These are phyloP conservation scores for Gorsachius magnificus DNA, from an alignment of 2,797 vertebrate species.

Conservation along the genomic window DNA sequence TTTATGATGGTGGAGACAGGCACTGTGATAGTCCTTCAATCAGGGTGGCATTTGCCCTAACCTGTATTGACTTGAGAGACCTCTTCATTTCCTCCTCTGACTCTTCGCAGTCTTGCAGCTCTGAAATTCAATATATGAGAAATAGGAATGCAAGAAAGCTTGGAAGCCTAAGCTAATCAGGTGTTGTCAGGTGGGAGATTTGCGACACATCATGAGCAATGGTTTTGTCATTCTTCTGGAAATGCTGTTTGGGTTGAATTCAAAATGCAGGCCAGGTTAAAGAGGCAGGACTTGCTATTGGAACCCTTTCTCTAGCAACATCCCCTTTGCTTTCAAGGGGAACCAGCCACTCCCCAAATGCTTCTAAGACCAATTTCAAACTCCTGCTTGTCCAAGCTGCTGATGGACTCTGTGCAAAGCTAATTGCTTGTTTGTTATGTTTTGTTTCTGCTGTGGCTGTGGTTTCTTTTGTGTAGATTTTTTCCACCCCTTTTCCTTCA, in stretches of 20 bases:
- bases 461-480: neutral
- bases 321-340: neutral
- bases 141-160: neutral
- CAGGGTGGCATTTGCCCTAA: slow-evolving; percentile 15
- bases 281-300: neutral
- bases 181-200: neutral
- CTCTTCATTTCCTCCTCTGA: slow-evolving; percentile 38
- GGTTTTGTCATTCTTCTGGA: neutral
- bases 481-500: neutral
- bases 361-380: neutral
- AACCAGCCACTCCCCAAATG: neutral
- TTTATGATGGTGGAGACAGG: neutral
- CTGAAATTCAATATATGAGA: slow-evolving; percentile 38
- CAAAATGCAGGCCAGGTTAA: neutral
- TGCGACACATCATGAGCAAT: neutral
- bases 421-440: neutral
- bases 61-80: slow-evolving; percentile 11
- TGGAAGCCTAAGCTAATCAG: slow-evolving; percentile 9
- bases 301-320: neutral
- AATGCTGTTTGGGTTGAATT: neutral
- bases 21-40: neutral
- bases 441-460: neutral
- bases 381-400: neutral
- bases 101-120: neutral
- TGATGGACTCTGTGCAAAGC: neutral